Evolutionary conservation across 2,113 vertebrate genomes (phyloP).

Genomic region (Calypte anna): DNA sequence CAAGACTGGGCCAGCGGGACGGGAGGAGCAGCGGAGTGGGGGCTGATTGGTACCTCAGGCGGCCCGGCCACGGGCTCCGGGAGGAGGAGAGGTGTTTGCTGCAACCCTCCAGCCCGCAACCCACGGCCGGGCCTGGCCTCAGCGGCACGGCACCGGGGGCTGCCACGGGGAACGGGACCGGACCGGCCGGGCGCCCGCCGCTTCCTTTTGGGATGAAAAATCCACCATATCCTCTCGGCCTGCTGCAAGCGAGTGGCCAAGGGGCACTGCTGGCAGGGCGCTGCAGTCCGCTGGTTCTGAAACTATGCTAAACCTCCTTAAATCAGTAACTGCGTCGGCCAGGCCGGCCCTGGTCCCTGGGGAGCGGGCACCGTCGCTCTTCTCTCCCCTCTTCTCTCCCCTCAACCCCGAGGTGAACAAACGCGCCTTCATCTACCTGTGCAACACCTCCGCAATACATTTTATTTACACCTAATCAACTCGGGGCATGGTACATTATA

Average conservation of each 20-base stretch:
- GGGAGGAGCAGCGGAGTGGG: too few relatives aligned
- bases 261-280: not conserved
- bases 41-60: not conserved
- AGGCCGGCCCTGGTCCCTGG: not conserved
- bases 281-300: not conserved
- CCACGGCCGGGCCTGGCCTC: not conserved
- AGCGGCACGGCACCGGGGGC: too few relatives aligned
- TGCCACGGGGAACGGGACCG: not conserved
- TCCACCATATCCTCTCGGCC: not conserved
- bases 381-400: not conserved
- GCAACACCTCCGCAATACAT: slow-evolving; percentile 84
- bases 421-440: slow-evolving; percentile 78
- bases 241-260: not conserved
- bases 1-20: fast-evolving
- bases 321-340: fast-evolving
- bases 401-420: not conserved
- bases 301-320: fast-evolving
- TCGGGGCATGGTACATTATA: slow-evolving; percentile 80
- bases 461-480: slow-evolving; percentile 75
- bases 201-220: not conserved
- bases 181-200: not conserved
- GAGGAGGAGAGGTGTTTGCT: too few relatives aligned
- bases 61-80: too few relatives aligned
- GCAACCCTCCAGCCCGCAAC: too few relatives aligned
- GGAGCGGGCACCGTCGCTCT: not conserved